Evolutionary conservation across 2,888 invertebrate genomes (phyloP).

Genomic region (Acanthosepion esculentum): DNA sequence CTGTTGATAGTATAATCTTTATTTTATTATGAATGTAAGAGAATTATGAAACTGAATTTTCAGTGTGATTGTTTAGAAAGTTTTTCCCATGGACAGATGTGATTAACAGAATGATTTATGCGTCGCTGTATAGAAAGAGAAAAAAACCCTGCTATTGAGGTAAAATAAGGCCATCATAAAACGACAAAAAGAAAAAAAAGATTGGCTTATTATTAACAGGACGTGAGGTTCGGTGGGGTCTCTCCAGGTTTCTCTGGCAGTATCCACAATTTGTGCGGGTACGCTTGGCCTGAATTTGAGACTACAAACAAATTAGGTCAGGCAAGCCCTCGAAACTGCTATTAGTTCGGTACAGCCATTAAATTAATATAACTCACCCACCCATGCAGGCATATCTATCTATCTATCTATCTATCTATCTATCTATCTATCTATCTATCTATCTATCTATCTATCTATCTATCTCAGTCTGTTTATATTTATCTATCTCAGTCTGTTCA

Average conservation of each 20-base stretch:
- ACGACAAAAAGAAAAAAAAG: neutral
- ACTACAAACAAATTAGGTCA: neutral
- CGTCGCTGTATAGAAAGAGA: neutral
- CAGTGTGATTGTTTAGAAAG: neutral
- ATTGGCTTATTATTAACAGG: neutral
- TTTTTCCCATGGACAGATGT: neutral
- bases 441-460: too few relatives aligned
- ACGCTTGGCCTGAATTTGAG: neutral
- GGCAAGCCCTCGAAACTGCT: neutral
- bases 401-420: neutral
- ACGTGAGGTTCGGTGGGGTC: neutral
- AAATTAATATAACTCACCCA: neutral
- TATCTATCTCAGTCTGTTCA: too few relatives aligned
- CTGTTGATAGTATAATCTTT: too few relatives aligned
- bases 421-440: too few relatives aligned
- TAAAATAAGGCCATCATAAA: slow-evolving; percentile 18
- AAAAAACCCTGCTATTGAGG: neutral
- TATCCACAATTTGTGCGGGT: neutral
- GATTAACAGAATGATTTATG: slow-evolving; percentile 3
- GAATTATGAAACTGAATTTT: slow-evolving; percentile 20
- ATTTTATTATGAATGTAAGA: neutral
- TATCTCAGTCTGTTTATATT: too few relatives aligned
- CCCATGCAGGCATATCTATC: neutral
- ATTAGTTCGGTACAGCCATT: neutral
- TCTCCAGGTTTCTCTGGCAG: neutral